Base-by-base conservation (phyloP, 2,888 invertebrate genomes). In the Rosalia funebris region DNA sequence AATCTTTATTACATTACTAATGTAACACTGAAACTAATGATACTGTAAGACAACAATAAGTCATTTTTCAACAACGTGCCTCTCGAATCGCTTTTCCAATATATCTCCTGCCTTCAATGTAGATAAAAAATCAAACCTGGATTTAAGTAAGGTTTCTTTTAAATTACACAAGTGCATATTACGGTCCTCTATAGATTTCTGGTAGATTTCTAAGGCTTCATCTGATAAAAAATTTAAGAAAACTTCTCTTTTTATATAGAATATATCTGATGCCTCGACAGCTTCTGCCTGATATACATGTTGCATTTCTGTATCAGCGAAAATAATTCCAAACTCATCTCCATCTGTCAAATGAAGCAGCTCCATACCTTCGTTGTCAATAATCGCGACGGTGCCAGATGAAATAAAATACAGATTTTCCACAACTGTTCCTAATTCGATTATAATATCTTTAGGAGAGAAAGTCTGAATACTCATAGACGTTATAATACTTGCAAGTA, bases 291-390 rank as follows among this genome's bases (percentile, higher is more conserved):
- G 65, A 34, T 58, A 70, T 7, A 65, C 50, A 1, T 69, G 63
- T 36, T 50, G 50, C 2, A 60, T 54, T 1, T 63, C 55, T 10
- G 63, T 60, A 1, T 63, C 14, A 1, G 81, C 52, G 25, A 75
- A 72, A 3, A 74, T 64, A 58, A 80, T 77, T 0, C 84, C 84
- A 62, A 84, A 82, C 60, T 79, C 74, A 17, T 79, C 84, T 0
- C 87, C 87, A 61, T 87, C 87, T 65, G 84, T 82, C 5, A 85
- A 70, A 66, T 83, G 83, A 17, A n/a, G n/a, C 74, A 75, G 17
- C 25, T 25, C 25, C 25, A 25, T 5, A 25, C 25, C 9, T 0
- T 77, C 74, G 1, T 62, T 56, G 1, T 82, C 80, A 45, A 80
- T 81, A 31, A 83, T 76, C 0, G 83, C 82, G 0, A 85, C 83